phyloP scores from a whole-genome alignment of 2,113 vertebrate genomes.

The Lasiurus cinereus region DNA sequence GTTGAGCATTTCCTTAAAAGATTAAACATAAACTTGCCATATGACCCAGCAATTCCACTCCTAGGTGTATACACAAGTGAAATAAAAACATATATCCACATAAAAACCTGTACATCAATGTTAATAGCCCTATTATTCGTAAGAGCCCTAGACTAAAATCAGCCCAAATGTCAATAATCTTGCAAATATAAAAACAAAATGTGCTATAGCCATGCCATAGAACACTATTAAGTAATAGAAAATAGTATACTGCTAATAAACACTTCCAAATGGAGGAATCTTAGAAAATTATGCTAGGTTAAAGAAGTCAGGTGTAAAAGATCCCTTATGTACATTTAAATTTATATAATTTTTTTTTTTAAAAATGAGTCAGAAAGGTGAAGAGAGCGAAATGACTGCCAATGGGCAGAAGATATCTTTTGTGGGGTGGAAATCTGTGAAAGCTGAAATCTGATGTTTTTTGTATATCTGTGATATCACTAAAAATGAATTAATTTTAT shows the following conservation, averaged over 20 bases:
- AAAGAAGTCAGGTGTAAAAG: background rate
- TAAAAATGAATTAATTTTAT: background rate
- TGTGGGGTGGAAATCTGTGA: background rate
- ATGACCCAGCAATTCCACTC: background rate
- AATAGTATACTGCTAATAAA: background rate
- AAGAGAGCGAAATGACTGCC: background rate
- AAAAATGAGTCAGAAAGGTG: background rate
- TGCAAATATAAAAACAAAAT: background rate
- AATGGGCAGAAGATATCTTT: background rate
- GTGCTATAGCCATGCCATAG: background rate
- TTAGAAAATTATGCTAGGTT: background rate
- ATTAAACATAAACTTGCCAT: background rate
- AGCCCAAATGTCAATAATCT: background rate
- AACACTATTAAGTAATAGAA: background rate
- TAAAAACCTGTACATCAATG: background rate
- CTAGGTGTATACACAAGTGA: background rate
- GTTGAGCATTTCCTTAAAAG: background rate
- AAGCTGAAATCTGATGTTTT: background rate
- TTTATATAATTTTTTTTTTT: too few relatives aligned
- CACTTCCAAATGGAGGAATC: background rate
- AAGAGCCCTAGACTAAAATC: background rate
- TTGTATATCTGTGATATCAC: background rate
- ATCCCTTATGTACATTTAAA: background rate
- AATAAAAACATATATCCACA: background rate
- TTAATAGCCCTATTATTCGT: background rate